A percentile compares a stretch with the other conserved stretches of the same genome.
Evolutionary conservation across 2,113 vertebrate species (phyloP).

Genomic region (Dromaius novaehollandiae): DNA sequence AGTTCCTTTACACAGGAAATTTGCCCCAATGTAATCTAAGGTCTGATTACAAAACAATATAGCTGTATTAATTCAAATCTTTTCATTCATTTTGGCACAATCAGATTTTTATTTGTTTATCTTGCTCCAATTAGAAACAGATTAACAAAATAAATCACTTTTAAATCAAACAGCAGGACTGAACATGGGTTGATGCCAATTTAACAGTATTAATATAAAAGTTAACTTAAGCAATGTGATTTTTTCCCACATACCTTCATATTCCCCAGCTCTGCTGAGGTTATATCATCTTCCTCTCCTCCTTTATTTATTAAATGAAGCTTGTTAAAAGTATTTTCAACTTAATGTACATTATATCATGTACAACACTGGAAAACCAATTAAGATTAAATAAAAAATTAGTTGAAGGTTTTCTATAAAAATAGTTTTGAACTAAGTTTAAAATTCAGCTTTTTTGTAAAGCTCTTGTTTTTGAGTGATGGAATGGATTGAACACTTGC

Average conservation of each 20-base stretch:
- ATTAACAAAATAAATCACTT: background rate
- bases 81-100: background rate
- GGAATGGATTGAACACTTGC: background rate
- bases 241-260: background rate
- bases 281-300: background rate
- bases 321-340: background rate
- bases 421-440: background rate
- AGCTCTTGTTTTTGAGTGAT: background rate
- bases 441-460: background rate
- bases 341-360: too few species aligned
- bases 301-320: background rate
- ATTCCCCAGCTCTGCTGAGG: background rate
- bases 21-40: background rate
- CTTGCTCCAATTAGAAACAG: background rate
- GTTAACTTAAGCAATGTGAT: background rate
- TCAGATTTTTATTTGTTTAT: background rate
- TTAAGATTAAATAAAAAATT: background rate
- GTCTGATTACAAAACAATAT: background rate
- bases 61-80: background rate
- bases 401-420: background rate
- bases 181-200: background rate
- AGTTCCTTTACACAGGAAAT: background rate
- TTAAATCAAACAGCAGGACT: background rate
- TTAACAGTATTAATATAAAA: background rate
- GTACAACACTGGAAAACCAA: background rate